A percentile compares a stretch with the other conserved stretches of the same genome.
Evolutionary conservation across 2,113 vertebrate genomes (phyloP).

Genomic region (Craseonycteris thonglongyai): DNA sequence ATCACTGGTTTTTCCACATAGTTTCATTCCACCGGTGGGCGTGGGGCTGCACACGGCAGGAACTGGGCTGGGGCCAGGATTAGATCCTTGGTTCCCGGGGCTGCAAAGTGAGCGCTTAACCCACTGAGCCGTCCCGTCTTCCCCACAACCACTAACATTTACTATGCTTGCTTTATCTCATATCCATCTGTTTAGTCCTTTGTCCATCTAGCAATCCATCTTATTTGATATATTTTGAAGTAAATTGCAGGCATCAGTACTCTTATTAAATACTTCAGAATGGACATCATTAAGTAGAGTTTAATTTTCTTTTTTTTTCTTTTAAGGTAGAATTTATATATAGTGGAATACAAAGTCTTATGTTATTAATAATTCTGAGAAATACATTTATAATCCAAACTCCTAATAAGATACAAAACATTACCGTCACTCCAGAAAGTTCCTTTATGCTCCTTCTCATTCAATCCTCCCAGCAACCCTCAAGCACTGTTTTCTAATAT

Average conservation of each 20-base stretch:
- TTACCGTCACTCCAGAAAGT: background rate
- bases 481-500: background rate
- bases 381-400: background rate
- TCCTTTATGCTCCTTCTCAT: background rate
- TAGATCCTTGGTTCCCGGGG: no score
- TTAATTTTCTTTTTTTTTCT: background rate
- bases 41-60: no score
- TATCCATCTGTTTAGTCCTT: background rate
- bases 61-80: no score
- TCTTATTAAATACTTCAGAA: background rate
- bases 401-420: background rate
- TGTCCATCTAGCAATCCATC: background rate
- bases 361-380: conserved; percentile 19
- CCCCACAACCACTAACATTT: background rate
- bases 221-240: background rate
- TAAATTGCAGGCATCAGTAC: background rate
- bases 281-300: background rate
- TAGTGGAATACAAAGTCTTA: background rate
- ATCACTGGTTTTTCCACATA: no score
- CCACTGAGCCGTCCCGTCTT: no score
- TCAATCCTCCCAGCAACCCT: background rate
- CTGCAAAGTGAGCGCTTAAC: no score
- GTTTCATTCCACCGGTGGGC: no score
- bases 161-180: background rate
- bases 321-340: background rate